Base-by-base conservation (phyloP, 2,888 invertebrate species). In the Neoaliturus tenellus region DNA sequence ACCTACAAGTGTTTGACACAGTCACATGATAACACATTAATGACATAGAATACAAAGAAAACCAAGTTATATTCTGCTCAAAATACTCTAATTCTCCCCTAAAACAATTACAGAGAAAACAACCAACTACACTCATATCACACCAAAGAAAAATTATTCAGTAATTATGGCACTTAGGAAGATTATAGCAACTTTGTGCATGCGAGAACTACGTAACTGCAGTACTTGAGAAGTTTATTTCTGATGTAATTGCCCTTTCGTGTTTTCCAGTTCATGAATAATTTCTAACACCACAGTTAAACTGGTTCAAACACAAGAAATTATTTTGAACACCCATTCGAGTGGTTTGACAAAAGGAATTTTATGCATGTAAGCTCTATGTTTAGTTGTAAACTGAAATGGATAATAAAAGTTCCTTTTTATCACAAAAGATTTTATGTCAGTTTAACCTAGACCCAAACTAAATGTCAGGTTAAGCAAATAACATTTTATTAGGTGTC, bases 181-280 rank as follows among this genome's bases (percentile, higher is more conserved):
- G 62, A 31, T 31, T 62, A 62, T 62, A 62, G 14, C 62, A 62
- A 31, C 62, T 62, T 3, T 28, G 28, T 6, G 62, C 62, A 62
- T 62, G 62, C 31, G 28, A 62, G 28, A 28, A 5, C 62, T 62
- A 28, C 62, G 28, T 62, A 62, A 62, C 62, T 62, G 62, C 62
- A 62, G 31, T 28, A 14, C 62, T 62, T 31, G 62, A 62, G 28
- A 62, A 62, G 62, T 62, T 25, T 62, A 62, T 62, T 62, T 62
- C 28, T 31, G 14, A 62, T 62, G 62, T 62, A 62, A 62, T 62
- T 28, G 62, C 28, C 14, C 17, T 62, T 62, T 62, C 62, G 28
- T 62, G 62, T 62, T 62, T 62, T 31, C 28, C 62, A 62, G 31
- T 31, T 62, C 62, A 28, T 62, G 62, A 62, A 62, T 62, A 62